These are phyloP conservation scores for Plemyria rubiginata DNA, from an alignment of 2,888 invertebrate genomes.

Conservation along the genomic window DNA sequence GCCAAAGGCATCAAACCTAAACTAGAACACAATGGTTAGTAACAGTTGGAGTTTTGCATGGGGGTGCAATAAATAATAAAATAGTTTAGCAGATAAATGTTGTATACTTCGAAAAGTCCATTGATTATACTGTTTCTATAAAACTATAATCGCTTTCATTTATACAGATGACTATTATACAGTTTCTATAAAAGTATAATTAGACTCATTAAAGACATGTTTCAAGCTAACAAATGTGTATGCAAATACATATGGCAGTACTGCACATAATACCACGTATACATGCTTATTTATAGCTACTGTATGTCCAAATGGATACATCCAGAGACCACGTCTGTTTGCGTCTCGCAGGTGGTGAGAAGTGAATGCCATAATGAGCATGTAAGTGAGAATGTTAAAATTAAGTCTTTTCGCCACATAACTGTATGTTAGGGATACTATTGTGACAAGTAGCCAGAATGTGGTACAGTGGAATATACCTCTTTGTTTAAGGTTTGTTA, in stretches of 20 bases:
- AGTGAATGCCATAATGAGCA: conserved; percentile 63
- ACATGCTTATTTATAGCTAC: conserved; percentile 55
- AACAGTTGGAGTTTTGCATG: neutral
- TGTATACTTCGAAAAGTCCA: conserved; percentile 1
- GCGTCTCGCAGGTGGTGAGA: conserved; percentile 73
- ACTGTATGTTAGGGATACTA: conserved; percentile 54
- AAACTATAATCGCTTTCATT: conserved; percentile 15
- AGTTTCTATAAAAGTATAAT: conserved; percentile 72
- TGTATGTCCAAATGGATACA: conserved; percentile 69
- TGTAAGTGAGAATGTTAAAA: conserved; percentile 59
- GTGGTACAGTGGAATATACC: conserved; percentile 74
- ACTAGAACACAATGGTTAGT: neutral
- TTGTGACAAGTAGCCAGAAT: conserved; percentile 58
- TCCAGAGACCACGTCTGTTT: conserved; percentile 70
- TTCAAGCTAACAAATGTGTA: conserved; percentile 52
- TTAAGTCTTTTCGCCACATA: conserved; percentile 57
- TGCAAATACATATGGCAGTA: conserved; percentile 60
- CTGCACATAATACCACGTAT: conserved; percentile 55
- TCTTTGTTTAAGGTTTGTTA: conserved; percentile 58
- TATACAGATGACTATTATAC: conserved; percentile 85
- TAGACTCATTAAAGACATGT: conserved; percentile 35
- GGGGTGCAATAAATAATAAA: neutral
- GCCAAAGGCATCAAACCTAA: no score
- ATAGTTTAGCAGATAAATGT: neutral
- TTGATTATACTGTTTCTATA: conserved; percentile 86